Evolutionary conservation across 2,888 invertebrate genomes (phyloP).

Genomic region (Allophyes oxyacanthae): DNA sequence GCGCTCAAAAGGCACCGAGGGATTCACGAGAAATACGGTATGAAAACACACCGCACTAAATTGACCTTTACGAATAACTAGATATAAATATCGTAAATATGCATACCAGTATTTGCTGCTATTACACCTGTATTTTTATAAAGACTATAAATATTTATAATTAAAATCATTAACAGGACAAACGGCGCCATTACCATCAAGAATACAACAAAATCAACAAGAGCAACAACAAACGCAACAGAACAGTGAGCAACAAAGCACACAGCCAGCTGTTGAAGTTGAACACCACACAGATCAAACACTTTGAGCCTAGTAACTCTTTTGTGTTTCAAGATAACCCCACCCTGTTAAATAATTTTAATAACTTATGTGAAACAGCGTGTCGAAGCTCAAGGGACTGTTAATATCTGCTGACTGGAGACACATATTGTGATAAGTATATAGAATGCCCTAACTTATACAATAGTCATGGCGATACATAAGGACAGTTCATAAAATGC

Average conservation of each 20-base stretch:
- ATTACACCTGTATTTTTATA: no score
- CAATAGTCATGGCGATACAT: slow-evolving; percentile 6
- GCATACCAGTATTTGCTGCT: no score
- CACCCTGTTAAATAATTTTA: slow-evolving; percentile 46
- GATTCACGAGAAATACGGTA: slow-evolving; percentile 96
- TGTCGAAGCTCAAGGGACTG: slow-evolving; percentile 31
- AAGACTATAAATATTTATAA: no score
- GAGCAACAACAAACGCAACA: slow-evolving; percentile 68
- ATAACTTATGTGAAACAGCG: slow-evolving; percentile 25
- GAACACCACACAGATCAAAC: slow-evolving; percentile 76
- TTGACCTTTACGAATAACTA: no score
- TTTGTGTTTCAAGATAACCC: slow-evolving; percentile 53
- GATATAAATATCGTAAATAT: no score
- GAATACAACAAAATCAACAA: slow-evolving; percentile 75
- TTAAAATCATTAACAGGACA: slow-evolving; percentile 70
- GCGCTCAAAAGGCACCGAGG: slow-evolving; percentile 95
- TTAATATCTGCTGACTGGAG: slow-evolving; percentile 21
- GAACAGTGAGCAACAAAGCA: slow-evolving; percentile 68
- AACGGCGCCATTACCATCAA: slow-evolving; percentile 84
- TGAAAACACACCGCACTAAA: slow-evolving; percentile 30
- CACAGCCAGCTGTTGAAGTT: slow-evolving; percentile 74
- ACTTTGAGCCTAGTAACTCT: slow-evolving; percentile 71
- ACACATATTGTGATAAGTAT: slow-evolving; percentile 47
- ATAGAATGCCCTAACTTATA: slow-evolving; percentile 17
- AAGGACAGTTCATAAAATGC: slow-evolving; percentile 2